phyloP scores from a whole-genome alignment of 2,113 vertebrate species.

The Ptilorrhoa leucosticta region DNA sequence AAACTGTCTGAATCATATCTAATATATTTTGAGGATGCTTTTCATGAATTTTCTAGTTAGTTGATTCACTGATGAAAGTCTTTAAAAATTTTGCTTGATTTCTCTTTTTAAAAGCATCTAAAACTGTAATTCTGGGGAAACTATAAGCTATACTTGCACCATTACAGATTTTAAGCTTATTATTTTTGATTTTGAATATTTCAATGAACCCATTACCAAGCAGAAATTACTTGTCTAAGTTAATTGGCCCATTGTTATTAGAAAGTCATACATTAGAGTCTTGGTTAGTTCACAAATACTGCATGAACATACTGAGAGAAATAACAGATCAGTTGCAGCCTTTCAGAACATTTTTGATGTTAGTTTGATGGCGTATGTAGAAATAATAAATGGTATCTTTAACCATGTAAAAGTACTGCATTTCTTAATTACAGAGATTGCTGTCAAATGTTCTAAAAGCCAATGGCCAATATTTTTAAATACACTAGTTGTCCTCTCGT shows the following conservation, averaged over 20 bases:
- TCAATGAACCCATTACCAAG: rapidly evolving
- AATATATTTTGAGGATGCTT: not conserved
- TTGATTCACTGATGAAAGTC: not conserved
- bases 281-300: not conserved
- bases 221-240: not conserved
- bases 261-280: not conserved
- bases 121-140: not conserved
- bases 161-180: not conserved
- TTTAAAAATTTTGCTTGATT: not conserved
- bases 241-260: not conserved
- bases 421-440: not conserved
- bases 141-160: not conserved
- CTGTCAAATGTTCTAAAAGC: not conserved
- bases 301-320: not conserved
- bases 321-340: not conserved
- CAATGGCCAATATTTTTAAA: not conserved
- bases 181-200: not conserved
- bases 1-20: not conserved
- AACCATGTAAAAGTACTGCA: not conserved
- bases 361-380: not conserved
- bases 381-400: not conserved
- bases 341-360: not conserved
- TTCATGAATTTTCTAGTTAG: not conserved
- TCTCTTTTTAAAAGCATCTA: not conserved
- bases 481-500: not conserved